A percentile compares a stretch with the other conserved stretches of the same genome.
These are phyloP conservation scores for Helicolenus hilgendorfi DNA, from an alignment of 2,797 vertebrate species.

Conservation along the genomic window DNA sequence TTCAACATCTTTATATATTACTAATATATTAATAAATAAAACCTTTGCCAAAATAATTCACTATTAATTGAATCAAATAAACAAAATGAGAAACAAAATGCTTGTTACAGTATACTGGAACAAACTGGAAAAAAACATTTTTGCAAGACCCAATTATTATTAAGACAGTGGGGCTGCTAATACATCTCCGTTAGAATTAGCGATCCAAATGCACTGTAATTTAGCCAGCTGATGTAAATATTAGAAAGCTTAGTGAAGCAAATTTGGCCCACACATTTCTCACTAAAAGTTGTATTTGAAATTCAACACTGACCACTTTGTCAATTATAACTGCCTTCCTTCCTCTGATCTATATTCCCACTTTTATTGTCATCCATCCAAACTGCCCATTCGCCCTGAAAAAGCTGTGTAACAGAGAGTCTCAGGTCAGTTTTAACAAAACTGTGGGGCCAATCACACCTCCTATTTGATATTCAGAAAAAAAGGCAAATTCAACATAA, in stretches of 20 bases:
- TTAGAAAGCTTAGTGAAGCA: not conserved
- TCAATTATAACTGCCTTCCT: not conserved
- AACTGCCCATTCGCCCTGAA: not conserved
- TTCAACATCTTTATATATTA: not conserved
- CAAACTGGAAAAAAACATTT: not conserved
- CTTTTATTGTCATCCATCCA: not conserved
- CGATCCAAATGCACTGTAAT: not conserved
- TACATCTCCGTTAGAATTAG: not conserved
- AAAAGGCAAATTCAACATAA: not conserved
- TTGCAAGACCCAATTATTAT: not conserved
- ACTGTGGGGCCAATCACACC: not conserved
- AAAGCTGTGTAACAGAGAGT: constrained; percentile 3
- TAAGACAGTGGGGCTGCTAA: not conserved
- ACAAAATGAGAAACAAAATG: not conserved
- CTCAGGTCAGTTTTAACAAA: not conserved
- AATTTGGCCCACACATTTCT: not conserved
- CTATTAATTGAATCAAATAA: not conserved
- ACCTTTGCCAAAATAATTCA: not conserved
- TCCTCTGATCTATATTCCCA: not conserved
- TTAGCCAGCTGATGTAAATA: not conserved
- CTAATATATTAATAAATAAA: not conserved
- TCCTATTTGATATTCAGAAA: not conserved
- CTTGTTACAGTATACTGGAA: not conserved
- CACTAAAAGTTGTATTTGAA: not conserved
- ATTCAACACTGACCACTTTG: not conserved